Base-by-base conservation (phyloP, 1,140 invertebrate genomes). In the Plectrocnemia conspersa region DNA sequence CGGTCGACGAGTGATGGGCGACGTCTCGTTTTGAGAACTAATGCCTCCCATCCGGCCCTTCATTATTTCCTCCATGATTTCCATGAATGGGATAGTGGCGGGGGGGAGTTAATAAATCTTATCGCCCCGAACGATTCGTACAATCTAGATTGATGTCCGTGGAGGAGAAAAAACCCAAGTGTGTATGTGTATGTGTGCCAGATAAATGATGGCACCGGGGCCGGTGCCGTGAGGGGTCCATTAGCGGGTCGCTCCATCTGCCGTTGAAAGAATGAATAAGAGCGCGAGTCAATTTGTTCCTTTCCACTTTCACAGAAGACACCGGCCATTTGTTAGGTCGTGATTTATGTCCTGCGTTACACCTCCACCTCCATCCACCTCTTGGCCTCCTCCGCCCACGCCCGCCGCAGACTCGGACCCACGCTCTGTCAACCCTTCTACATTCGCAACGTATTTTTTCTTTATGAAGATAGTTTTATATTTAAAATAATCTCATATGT, bases 121-220 rank as follows among this genome's bases (percentile, higher is more conserved):
- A 50, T 50, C 47, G 47, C 45, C 47, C 33, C 47, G 47, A 50
- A 27, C 32, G 47, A 50, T 50, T 50, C 47, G 47, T 35, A 50
- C 47, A 50, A 50, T 50, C 47, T 38, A 50, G 47, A 50, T 50
- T 50, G 47, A 50, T 50, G 47, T 50, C 47, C 47, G 47, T 50
- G 47, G 47, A n/a, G n/a, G n/a, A n/a, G n/a, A 50, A 50, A 50
- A 50, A 50, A 50, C 33, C 19, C 44, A 19, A 29, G 29, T 38
- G 35, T 38, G 35, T 38, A 16, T 16, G 35, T 13, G 35, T 22
- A 19, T 15, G 29, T 33, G 46, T 6, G 35, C 35, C 7, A 16
- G 35, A 38, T 38, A 38, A 38, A 38, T 38, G 35, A 38, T 38
- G 35, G 35, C 35, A 10, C 35, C 35, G 10, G 35, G 35, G 5